Evolutionary conservation across 2,888 invertebrate genomes (phyloP), one percentile per base, ranked within the genome.

Genomic region (Cremastobaeus sp.): DNA sequence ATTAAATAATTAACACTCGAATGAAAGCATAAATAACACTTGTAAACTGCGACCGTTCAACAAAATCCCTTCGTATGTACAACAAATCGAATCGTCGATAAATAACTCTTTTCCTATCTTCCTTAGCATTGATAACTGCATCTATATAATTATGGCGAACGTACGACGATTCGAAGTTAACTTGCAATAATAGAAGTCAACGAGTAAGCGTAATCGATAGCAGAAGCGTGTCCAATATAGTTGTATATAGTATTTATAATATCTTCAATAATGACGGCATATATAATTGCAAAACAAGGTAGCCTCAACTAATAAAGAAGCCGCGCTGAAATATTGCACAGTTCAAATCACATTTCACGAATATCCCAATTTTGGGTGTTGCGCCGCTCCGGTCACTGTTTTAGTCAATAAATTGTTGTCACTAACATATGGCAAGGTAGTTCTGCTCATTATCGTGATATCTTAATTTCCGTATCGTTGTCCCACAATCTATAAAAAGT

Each of bases 11-110:
- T 39, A 55, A 37, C 59, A 41, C 59, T 54, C 35, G 41, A 60
- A 47, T 41, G 11, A 3, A 25, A 25, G 37, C 45, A 72, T 64
- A 62, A 70, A 57, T 57, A 64, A 45, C 64, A 43, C 64, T 48
- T 57, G 32, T 25, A 70, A 54, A 45, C 18, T 25, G 35, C 5
- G 17, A 6, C n/a, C n/a, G n/a, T n/a, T n/a, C n/a, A n/a, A n/a
- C n/a, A 34, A 32, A 35, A 28, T 25, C 3, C 32, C 4, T 32
- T 62, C 41, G 37, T 30, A 18, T 25, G 18, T 18, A 37, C 5
- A 41, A 39, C 20, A 32, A 39, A 60, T 15, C 25, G 11, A 11
- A 18, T 14, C 18, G 6, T 21, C 20, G 15, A 66, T 66, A 55
- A 48, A 45, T 65, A 65, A 30, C 54, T 14, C 15, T 21, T 18